Evolutionary conservation across 2,888 invertebrate species (phyloP).

Genomic region (Spicauda simplicius): DNA sequence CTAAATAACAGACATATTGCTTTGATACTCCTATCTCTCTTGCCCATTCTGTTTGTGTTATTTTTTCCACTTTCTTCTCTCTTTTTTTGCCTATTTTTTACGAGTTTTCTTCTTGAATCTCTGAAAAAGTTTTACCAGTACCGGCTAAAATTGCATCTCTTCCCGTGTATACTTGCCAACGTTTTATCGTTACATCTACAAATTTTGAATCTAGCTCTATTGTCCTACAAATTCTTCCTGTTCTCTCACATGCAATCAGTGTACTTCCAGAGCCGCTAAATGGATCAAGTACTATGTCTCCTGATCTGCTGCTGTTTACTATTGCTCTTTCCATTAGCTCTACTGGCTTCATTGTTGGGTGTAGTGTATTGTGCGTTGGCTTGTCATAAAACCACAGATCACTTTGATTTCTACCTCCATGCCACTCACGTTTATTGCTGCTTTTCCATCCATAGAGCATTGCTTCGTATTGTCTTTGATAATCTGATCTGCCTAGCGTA

Average conservation of each 20-base stretch:
- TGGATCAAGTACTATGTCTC: slow-evolving; percentile 31
- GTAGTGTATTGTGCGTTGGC: slow-evolving; percentile 28
- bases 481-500: slow-evolving; percentile 19
- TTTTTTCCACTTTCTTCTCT: slow-evolving; percentile 19
- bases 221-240: slow-evolving; percentile 32
- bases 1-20: slow-evolving; percentile 33
- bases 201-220: slow-evolving; percentile 31
- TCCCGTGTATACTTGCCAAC: slow-evolving; percentile 30
- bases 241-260: slow-evolving; percentile 23
- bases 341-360: slow-evolving; percentile 22
- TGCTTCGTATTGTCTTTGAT: slow-evolving; percentile 22
- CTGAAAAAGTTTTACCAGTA: slow-evolving; percentile 26
- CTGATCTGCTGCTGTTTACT: slow-evolving; percentile 30
- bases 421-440: slow-evolving; percentile 22
- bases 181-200: slow-evolving; percentile 15
- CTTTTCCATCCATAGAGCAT: slow-evolving; percentile 18
- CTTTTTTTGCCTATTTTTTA: too few species aligned
- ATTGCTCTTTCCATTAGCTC: slow-evolving; percentile 23
- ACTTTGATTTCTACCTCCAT: slow-evolving; percentile 31
- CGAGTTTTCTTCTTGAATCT: slow-evolving; percentile 33
- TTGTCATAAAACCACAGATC: slow-evolving; percentile 33
- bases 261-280: slow-evolving; percentile 33
- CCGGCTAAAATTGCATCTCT: slow-evolving; percentile 12
- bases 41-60: slow-evolving; percentile 34
- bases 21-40: slow-evolving; percentile 27